phyloP scores from a whole-genome alignment of 2,797 vertebrate species.

The Gobionotothen gibberifrons region DNA sequence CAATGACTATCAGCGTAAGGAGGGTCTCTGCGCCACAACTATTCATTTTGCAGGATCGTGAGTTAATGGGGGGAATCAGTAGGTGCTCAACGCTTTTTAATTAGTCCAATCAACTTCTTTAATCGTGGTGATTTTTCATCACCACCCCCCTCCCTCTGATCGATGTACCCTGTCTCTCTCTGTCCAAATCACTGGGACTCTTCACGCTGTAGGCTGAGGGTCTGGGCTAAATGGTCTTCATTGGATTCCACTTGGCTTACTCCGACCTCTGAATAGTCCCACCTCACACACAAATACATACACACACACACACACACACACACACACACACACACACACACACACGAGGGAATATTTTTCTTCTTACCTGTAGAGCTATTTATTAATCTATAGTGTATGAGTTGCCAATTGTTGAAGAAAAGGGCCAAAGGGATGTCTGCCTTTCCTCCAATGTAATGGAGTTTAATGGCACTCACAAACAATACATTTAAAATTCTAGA shows the following conservation, averaged over 20 bases:
- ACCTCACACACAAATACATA: constrained; percentile 16
- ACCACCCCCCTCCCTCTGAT: constrained; percentile 52
- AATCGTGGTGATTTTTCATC: constrained; percentile 77
- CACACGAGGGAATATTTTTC: no score
- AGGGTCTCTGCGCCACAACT: constrained; percentile 51
- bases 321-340: constrained; percentile 9
- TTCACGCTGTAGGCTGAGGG: constrained; percentile 29
- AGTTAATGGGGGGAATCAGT: constrained; percentile 66
- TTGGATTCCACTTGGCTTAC: constrained; percentile 31
- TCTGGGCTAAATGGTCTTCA: constrained; percentile 46
- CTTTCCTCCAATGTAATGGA: no score
- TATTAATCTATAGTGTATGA: no score
- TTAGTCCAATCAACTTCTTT: constrained; percentile 78
- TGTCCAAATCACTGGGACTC: constrained; percentile 30
- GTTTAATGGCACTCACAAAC: no score
- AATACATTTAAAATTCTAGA: no score
- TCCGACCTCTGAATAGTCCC: constrained; percentile 9
- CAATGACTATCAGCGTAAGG: constrained; percentile 55
- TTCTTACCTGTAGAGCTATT: no score
- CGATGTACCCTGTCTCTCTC: constrained; percentile 39
- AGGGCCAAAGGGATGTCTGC: no score
- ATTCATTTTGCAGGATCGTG: constrained; percentile 67
- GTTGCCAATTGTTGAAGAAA: no score
- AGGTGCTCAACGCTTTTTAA: constrained; percentile 70
- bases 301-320: constrained; percentile 1